Evolutionary conservation across 2,888 invertebrate genomes (phyloP).

Genomic region (Siphlonurus alternatus): DNA sequence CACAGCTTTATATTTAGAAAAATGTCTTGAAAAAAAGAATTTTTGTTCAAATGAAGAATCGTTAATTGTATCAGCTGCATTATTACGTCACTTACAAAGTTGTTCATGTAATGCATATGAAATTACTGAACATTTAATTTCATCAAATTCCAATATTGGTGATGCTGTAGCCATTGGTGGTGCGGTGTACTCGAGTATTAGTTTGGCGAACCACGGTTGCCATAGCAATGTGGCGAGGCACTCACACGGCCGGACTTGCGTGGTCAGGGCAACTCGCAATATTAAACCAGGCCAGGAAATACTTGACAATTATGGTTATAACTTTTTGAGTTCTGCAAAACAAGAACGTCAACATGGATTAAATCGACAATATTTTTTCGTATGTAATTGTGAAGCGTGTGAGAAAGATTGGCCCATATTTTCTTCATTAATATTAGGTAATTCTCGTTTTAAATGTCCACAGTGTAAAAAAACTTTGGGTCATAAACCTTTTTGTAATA

Average conservation of each 20-base stretch:
- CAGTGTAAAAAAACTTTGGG: neutral
- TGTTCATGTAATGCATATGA: conserved; percentile 32
- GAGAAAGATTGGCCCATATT: conserved; percentile 22
- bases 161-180: conserved; percentile 24
- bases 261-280: conserved; percentile 20
- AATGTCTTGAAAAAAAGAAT: conserved; percentile 22
- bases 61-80: conserved; percentile 19
- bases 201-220: conserved; percentile 31
- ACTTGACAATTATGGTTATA: conserved; percentile 30
- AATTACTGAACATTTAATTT: conserved; percentile 23
- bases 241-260: conserved; percentile 18
- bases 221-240: conserved; percentile 29
- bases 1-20: conserved; percentile 26
- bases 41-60: conserved; percentile 6
- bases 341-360: conserved; percentile 23
- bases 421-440: neutral
- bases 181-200: conserved; percentile 29
- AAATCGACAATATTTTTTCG: conserved; percentile 27
- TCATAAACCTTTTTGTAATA: neutral
- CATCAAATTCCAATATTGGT: neutral
- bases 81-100: conserved; percentile 28
- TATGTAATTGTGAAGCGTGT: conserved; percentile 28
- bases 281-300: conserved; percentile 27
- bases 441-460: neutral
- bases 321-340: conserved; percentile 23